Percentiles rank a stretch among this genome's conserved stretches.
phyloP scores from a whole-genome alignment of 2,888 invertebrate genomes.

The Plagiodera versicolora region DNA sequence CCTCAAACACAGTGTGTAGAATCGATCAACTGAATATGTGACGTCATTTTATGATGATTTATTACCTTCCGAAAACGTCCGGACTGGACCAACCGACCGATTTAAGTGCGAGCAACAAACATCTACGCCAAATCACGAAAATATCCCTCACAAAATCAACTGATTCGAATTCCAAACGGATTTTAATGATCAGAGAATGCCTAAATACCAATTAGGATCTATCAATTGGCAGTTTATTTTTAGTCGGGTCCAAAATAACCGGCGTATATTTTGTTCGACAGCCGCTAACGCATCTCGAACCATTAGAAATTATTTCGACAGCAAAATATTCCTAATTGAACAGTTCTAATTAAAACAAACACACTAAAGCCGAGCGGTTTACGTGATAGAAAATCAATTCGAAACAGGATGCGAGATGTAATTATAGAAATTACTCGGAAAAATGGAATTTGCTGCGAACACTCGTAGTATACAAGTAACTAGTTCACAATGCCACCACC shows the following conservation, averaged over 20 bases:
- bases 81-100: no score
- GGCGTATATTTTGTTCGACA: constrained; percentile 4
- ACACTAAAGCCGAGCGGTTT: background rate
- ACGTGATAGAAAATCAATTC: background rate
- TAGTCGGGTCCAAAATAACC: constrained; percentile 9
- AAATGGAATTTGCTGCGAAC: background rate
- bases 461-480: no score
- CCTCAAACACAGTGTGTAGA: no score
- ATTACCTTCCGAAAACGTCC: no score
- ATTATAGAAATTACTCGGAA: background rate
- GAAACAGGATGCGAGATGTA: constrained; percentile 5
- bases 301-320: background rate
- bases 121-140: no score
- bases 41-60: no score
- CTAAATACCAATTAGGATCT: constrained; percentile 10
- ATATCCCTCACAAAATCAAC: background rate
- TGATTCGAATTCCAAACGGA: background rate
- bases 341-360: constrained; percentile 11
- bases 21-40: no score
- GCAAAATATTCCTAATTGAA: constrained; percentile 11
- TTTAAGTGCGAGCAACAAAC: no score
- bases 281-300: background rate
- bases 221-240: constrained; percentile 8
- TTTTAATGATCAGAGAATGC: constrained; percentile 9
- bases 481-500: no score